Conservation (phyloP, 2,113 vertebrate genomes). For the Hippocampus zosterae region DNA sequence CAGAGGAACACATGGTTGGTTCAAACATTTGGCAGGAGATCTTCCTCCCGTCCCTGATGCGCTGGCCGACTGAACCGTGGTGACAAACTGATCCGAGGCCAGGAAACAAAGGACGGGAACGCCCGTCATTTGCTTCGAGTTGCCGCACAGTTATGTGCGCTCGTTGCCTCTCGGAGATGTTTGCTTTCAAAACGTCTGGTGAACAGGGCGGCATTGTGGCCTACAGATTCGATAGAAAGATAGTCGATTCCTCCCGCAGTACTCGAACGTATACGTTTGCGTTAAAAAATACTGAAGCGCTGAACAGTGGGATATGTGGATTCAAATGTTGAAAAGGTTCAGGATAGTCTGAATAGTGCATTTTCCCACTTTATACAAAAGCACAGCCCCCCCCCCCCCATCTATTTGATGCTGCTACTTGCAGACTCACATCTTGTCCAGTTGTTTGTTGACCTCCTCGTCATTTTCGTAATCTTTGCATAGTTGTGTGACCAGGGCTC, state of each 20-base stretch:
- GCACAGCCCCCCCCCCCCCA: no score
- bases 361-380: no score
- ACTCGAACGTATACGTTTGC: no score
- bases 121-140: conserved; percentile 8
- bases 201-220: background rate
- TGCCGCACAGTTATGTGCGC: conserved; percentile 5
- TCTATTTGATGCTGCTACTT: background rate
- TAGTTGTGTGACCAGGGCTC: conserved; percentile 93
- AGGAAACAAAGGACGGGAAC: conserved; percentile 13
- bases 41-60: conserved; percentile 23
- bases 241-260: background rate
- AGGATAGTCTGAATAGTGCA: no score
- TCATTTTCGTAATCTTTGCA: conserved; percentile 99
- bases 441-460: conserved; percentile 97
- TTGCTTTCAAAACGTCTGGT: background rate
- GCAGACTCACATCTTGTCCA: conserved; percentile 91
- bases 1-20: conserved; percentile 6
- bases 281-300: no score
- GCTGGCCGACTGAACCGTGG: conserved; percentile 18
- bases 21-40: conserved; percentile 21
- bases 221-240: background rate
- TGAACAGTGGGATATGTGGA: no score
- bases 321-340: no score
- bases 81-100: conserved; percentile 44
- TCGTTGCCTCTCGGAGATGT: background rate